Conservation (phyloP, 2,113 vertebrate genomes). For the Xenopus borealis region DNA sequence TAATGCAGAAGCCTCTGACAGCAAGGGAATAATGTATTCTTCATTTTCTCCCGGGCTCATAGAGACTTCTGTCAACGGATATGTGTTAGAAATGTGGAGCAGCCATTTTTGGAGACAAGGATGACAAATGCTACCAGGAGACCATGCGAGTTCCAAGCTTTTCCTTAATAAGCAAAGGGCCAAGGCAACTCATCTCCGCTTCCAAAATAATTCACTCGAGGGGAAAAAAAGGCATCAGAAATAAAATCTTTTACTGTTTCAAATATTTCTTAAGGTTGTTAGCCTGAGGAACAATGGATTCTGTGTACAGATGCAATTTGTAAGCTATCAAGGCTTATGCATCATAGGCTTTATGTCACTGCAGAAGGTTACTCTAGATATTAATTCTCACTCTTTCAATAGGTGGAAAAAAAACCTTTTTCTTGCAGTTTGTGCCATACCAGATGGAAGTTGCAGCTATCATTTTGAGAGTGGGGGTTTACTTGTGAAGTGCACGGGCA, state of each 20-base stretch:
- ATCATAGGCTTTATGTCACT: too few relatives aligned
- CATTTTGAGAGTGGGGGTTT: too few relatives aligned
- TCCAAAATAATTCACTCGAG: background rate
- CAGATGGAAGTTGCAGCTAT: too few relatives aligned
- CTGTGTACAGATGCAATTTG: too few relatives aligned
- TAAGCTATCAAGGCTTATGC: too few relatives aligned
- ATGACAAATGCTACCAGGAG: background rate
- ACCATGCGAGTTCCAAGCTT: background rate
- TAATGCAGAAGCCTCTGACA: background rate
- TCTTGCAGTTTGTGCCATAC: too few relatives aligned
- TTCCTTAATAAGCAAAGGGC: background rate
- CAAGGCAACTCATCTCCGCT: background rate
- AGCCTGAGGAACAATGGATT: too few relatives aligned
- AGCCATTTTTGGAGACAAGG: background rate
- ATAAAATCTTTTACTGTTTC: background rate
- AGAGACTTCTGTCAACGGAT: background rate
- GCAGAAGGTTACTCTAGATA: too few relatives aligned
- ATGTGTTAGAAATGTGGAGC: background rate
- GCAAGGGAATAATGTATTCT: background rate
- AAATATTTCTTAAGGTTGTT: background rate
- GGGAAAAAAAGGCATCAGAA: background rate
- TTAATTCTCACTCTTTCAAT: too few relatives aligned
- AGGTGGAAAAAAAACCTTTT: too few relatives aligned
- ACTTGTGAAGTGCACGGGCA: too few relatives aligned
- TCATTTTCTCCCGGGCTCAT: background rate